phyloP scores from a whole-genome alignment of 2,113 vertebrate species.

The Polypterus bichir region DNA sequence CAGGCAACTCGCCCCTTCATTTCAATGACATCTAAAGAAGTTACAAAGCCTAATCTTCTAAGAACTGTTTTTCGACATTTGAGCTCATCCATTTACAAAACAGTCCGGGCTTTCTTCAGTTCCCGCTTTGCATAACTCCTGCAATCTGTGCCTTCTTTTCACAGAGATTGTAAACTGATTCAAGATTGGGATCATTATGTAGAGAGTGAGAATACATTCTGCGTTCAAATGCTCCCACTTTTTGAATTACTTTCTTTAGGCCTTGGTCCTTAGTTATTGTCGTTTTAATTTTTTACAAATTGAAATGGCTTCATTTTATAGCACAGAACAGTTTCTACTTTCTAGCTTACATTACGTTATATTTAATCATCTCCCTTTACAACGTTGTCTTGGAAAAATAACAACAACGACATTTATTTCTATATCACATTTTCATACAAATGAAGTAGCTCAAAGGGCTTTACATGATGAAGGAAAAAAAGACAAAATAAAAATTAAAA shows the following conservation, averaged over 20 bases:
- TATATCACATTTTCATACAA: too few species aligned
- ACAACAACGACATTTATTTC: too few species aligned
- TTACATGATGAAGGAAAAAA: too few species aligned
- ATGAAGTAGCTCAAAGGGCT: too few species aligned
- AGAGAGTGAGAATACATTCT: constrained; percentile 93
- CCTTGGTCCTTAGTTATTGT: constrained; percentile 72
- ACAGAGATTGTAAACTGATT: constrained; percentile 79
- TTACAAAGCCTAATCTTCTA: constrained; percentile 82
- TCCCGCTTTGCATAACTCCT: constrained; percentile 80
- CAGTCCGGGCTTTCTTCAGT: constrained; percentile 82
- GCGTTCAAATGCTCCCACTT: constrained; percentile 91
- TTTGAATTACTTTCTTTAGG: constrained; percentile 91
- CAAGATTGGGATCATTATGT: constrained; percentile 81
- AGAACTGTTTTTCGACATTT: constrained; percentile 94
- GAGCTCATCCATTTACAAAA: constrained; percentile 94
- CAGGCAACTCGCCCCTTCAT: constrained; percentile 94
- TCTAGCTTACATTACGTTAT: too few species aligned
- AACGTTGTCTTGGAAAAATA: too few species aligned
- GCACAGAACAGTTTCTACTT: too few species aligned
- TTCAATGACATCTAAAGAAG: constrained; percentile 89
- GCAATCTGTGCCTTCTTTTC: constrained; percentile 92
- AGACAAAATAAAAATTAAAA: too few species aligned
- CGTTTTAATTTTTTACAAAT: too few species aligned
- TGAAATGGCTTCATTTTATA: too few species aligned
- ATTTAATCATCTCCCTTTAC: too few species aligned